Evolutionary conservation across 2,113 vertebrate species (phyloP).

Genomic region (Corythoichthys haematopterus): DNA sequence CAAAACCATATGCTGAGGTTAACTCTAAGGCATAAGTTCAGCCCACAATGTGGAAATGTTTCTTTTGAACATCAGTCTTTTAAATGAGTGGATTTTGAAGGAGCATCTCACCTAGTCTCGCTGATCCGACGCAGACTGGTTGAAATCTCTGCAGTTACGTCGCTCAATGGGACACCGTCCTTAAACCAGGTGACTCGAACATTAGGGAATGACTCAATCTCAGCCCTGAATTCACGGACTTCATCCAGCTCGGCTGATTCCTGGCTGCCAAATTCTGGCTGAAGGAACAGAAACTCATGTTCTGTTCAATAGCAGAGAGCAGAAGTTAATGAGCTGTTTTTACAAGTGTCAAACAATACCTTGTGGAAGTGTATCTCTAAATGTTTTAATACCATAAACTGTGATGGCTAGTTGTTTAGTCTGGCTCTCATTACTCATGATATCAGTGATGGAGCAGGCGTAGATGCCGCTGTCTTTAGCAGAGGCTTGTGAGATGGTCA

Average conservation of each 20-base stretch:
- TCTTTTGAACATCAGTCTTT: slow-evolving; percentile 15
- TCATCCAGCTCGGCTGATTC: slow-evolving; percentile 88
- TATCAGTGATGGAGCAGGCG: slow-evolving; percentile 83
- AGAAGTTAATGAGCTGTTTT: not conserved
- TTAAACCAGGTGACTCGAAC: slow-evolving; percentile 88
- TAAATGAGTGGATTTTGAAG: not conserved
- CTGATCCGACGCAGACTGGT: slow-evolving; percentile 73
- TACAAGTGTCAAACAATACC: not conserved
- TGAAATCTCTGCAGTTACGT: slow-evolving; percentile 86
- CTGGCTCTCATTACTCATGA: slow-evolving; percentile 79
- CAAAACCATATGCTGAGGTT: not conserved
- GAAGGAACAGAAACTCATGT: slow-evolving; percentile 79
- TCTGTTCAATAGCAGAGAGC: slow-evolving; percentile 65
- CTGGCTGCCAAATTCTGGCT: slow-evolving; percentile 71
- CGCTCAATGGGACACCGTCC: slow-evolving; percentile 79
- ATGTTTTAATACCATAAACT: slow-evolving; percentile 79
- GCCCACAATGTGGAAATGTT: slow-evolving; percentile 11
- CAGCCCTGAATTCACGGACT: slow-evolving; percentile 81
- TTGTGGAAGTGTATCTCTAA: not conserved
- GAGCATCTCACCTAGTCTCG: slow-evolving; percentile 81
- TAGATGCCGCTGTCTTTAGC: slow-evolving; percentile 91
- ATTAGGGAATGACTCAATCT: slow-evolving; percentile 80
- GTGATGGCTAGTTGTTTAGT: slow-evolving; percentile 80
- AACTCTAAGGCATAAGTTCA: slow-evolving; percentile 15
- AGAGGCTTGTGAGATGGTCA: slow-evolving; percentile 83